These are phyloP conservation scores for Sitta carolinensis DNA, from an alignment of 2,797 vertebrate species.

Conservation along the genomic window DNA sequence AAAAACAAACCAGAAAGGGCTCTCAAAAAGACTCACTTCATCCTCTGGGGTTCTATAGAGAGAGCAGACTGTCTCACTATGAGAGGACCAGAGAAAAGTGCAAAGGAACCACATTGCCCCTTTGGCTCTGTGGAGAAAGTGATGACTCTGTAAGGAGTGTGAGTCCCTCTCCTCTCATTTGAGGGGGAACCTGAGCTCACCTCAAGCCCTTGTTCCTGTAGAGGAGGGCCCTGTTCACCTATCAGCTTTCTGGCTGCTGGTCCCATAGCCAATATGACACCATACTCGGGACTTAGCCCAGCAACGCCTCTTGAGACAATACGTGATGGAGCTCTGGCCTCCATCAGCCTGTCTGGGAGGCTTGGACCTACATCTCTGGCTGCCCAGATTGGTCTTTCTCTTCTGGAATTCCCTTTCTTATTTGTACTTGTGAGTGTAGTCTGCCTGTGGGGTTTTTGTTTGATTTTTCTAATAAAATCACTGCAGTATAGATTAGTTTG, in stretches of 20 bases:
- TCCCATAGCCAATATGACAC: not conserved
- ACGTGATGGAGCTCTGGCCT: not conserved
- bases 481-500: not conserved
- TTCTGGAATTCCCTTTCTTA: not conserved
- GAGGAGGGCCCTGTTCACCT: not conserved
- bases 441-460: not conserved
- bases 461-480: not conserved
- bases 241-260: not conserved
- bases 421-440: not conserved
- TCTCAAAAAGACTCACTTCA: not conserved
- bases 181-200: not conserved
- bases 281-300: not conserved
- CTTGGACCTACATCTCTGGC: not conserved
- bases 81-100: not conserved
- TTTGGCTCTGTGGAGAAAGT: not conserved
- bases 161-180: not conserved
- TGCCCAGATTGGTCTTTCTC: not conserved
- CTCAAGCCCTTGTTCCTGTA: not conserved
- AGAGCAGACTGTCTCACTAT: not conserved
- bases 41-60: not conserved
- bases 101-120: not conserved
- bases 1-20: not conserved
- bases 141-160: not conserved
- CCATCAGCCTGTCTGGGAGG: not conserved
- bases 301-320: no score